phyloP scores from a whole-genome alignment of 2,888 invertebrate species.

The Tenodera sinensis region DNA sequence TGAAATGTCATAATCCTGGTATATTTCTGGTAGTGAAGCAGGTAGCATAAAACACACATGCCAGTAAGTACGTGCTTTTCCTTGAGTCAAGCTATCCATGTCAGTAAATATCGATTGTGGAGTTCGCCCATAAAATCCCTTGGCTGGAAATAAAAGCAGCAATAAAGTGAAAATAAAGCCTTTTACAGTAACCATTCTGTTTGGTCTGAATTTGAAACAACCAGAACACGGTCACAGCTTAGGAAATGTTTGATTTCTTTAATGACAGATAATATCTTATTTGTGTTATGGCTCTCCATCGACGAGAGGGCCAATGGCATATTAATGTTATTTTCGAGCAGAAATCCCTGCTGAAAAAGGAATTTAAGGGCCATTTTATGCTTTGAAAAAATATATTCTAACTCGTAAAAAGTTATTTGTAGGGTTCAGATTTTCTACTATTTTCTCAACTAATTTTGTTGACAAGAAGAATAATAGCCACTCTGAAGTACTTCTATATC shows the following conservation, averaged over 20 bases:
- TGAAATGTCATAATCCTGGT: too few relatives aligned
- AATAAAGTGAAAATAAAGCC: not conserved
- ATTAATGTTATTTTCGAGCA: too few relatives aligned
- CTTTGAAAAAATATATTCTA: too few relatives aligned
- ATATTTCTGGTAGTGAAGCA: too few relatives aligned
- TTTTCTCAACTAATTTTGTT: too few relatives aligned
- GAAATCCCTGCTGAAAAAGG: too few relatives aligned
- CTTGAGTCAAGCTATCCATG: not conserved
- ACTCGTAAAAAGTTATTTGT: too few relatives aligned
- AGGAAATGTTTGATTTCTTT: not conserved
- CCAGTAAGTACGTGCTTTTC: not conserved
- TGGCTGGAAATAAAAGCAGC: not conserved
- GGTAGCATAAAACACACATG: not conserved
- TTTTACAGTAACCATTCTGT: not conserved
- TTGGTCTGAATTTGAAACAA: not conserved
- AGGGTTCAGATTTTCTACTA: too few relatives aligned
- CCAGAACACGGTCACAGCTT: not conserved
- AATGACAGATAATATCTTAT: not conserved
- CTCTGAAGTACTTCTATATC: too few relatives aligned
- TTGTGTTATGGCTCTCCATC: not conserved
- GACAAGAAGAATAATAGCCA: too few relatives aligned
- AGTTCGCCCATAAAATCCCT: not conserved
- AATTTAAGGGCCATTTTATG: too few relatives aligned
- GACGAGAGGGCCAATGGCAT: not conserved
- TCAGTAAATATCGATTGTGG: not conserved